These are phyloP conservation scores for Galleria mellonella DNA, from an alignment of 1,140 invertebrate genomes.

Conservation along the genomic window DNA sequence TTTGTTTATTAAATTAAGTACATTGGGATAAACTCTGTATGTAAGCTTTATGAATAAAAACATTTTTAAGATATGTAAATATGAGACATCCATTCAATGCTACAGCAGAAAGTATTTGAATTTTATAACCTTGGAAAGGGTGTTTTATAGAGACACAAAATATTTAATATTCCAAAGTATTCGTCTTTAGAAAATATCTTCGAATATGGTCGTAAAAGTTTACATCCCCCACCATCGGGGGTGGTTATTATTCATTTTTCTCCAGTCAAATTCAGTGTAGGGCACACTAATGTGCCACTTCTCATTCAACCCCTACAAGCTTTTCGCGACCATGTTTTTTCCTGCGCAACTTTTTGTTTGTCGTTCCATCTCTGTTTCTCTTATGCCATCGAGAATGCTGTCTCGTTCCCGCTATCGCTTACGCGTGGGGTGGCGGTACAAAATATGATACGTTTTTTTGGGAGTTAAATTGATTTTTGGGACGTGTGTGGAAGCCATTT, in stretches of 20 bases:
- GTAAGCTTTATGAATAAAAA: too few species aligned
- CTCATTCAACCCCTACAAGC: constrained; percentile 54
- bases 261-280: constrained; percentile 50
- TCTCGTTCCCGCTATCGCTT: constrained; percentile 38
- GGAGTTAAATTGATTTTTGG: constrained; percentile 67
- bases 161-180: constrained; percentile 2
- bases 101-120: too few species aligned
- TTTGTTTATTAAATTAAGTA: too few species aligned
- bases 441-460: constrained; percentile 67
- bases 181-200: constrained; percentile 17
- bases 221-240: constrained; percentile 19
- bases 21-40: too few species aligned
- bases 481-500: constrained; percentile 59
- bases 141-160: not conserved
- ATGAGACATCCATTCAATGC: too few species aligned
- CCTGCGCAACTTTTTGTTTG: constrained; percentile 58
- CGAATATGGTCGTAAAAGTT: constrained; percentile 52
- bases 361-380: constrained; percentile 28
- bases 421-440: constrained; percentile 48
- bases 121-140: not conserved
- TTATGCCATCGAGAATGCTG: constrained; percentile 3
- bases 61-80: too few species aligned
- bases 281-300: constrained; percentile 60
- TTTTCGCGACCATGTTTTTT: constrained; percentile 67
- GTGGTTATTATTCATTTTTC: constrained; percentile 66